Base-by-base conservation (phyloP, 2,797 vertebrate species). In the Syngnathus acus region DNA sequence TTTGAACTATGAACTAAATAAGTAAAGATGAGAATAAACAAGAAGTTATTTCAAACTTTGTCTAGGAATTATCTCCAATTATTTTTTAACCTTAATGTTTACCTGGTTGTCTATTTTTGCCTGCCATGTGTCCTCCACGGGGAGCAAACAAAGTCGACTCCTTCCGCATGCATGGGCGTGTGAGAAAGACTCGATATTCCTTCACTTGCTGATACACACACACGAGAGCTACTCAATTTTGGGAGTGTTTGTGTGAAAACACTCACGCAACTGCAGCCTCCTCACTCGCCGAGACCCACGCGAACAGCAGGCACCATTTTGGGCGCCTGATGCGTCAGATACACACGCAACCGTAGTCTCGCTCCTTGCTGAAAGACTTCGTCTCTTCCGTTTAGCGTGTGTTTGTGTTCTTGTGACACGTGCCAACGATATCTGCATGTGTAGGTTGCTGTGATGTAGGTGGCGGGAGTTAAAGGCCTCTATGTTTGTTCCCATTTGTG, bases 401-500 rank as follows among this genome's bases (percentile, higher is more conserved):
- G 50, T 61, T 48, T 57, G 43, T 23, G 47, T 66, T 40, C 58
- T 16, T 62, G 63, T 59, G 45, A 50, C 66, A 62, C 65, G 65
- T 65, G 68, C 62, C 54, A 57, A 62, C 78, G 72, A 65, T 50
- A 62, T 53, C 45, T 62, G 62, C 65, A 66, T 75, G 48, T 14
- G 37, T 45, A 13, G 19, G 72, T 58, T 72, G 54, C 68, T 73
- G 63, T 51, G 67, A 65, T 42, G 48, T 54, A 21, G 71, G 64
- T 79, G 77, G 76, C 75, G 78, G n/a, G 68, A 70, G 73, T 67
- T 51, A 60, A 3, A 23, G 82, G 72, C 78, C 79, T 74, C 21
- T 21, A 72, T 43, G 57, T 75, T 69, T 66, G 78, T 83, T 90
- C 83, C 84, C 66, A 80, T 83, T 83, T 89, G 84, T 86, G 80